Evolutionary conservation across 2,888 invertebrate genomes (phyloP).

Genomic region (Temnothorax unifasciatus): DNA sequence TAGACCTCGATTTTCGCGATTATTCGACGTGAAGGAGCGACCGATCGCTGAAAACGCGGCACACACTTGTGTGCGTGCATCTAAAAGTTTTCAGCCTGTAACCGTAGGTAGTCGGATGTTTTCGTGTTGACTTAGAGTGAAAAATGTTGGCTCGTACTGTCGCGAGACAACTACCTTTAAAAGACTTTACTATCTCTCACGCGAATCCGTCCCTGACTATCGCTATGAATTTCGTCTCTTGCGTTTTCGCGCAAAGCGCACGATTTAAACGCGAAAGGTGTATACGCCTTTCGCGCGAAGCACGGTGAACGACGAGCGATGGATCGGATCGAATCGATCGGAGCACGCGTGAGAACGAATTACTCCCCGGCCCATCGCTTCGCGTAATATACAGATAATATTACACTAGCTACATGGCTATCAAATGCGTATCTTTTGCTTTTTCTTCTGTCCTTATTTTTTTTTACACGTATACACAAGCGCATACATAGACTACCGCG

Average conservation of each 20-base stretch:
- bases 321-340: slow-evolving; percentile 46
- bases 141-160: too few relatives aligned
- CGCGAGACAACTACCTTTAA: background rate
- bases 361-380: slow-evolving; percentile 57
- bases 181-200: background rate
- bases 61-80: too few relatives aligned
- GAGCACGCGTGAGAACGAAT: slow-evolving; percentile 57
- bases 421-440: slow-evolving; percentile 65
- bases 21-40: too few relatives aligned
- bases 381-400: slow-evolving; percentile 74
- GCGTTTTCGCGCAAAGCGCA: slow-evolving; percentile 24
- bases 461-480: slow-evolving; percentile 71
- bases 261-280: background rate
- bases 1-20: too few relatives aligned
- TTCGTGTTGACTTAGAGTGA: too few relatives aligned
- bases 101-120: too few relatives aligned
- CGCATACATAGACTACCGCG: slow-evolving; percentile 60
- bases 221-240: background rate
- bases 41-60: too few relatives aligned
- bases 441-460: background rate
- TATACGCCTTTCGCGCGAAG: slow-evolving; percentile 34
- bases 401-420: slow-evolving; percentile 74
- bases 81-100: too few relatives aligned
- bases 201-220: background rate
- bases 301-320: slow-evolving; percentile 48